Conservation (phyloP, 2,113 vertebrate species). For the Thunnus maccoyii region DNA sequence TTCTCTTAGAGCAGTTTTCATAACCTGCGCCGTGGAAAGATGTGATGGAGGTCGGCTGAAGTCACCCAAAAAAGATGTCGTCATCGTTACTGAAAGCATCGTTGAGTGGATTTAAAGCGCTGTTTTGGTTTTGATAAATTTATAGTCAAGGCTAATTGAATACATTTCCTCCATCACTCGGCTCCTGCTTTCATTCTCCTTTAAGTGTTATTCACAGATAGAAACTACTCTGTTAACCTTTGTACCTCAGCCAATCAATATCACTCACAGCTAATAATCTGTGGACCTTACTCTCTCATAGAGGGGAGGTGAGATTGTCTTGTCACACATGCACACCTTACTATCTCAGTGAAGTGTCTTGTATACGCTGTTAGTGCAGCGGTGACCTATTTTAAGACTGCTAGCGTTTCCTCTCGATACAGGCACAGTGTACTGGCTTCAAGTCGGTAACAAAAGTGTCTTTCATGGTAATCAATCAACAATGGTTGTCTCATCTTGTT, state of each 20-base stretch:
- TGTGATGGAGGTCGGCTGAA: slow-evolving; percentile 20
- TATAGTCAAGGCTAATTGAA: slow-evolving; percentile 29
- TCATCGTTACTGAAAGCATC: slow-evolving; percentile 27
- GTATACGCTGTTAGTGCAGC: slow-evolving; percentile 33
- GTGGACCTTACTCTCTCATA: slow-evolving; percentile 64
- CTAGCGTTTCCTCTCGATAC: slow-evolving; percentile 73
- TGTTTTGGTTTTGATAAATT: slow-evolving; percentile 52
- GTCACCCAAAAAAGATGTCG: slow-evolving; percentile 13
- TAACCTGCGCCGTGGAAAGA: slow-evolving; percentile 38
- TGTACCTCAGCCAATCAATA: slow-evolving; percentile 74
- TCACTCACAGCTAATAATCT: slow-evolving; percentile 72
- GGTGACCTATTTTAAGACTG: slow-evolving; percentile 75
- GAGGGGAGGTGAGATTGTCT: slow-evolving; percentile 43
- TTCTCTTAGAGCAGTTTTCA: slow-evolving; percentile 37
- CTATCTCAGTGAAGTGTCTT: slow-evolving; percentile 53
- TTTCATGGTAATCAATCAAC: slow-evolving; percentile 83
- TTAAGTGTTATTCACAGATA: slow-evolving; percentile 28
- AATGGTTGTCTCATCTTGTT: slow-evolving; percentile 82
- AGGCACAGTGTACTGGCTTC: slow-evolving; percentile 72
- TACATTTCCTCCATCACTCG: slow-evolving; percentile 29
- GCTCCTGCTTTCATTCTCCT: slow-evolving; percentile 4
- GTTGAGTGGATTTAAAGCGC: slow-evolving; percentile 26
- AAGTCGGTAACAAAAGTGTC: slow-evolving; percentile 80
- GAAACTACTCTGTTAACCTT: slow-evolving; percentile 67
- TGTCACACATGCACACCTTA: slow-evolving; percentile 42